Evolutionary conservation across 2,888 invertebrate species (phyloP), one percentile per base, ranked within the genome.

Genomic region (Scotopteryx bipunctaria): DNA sequence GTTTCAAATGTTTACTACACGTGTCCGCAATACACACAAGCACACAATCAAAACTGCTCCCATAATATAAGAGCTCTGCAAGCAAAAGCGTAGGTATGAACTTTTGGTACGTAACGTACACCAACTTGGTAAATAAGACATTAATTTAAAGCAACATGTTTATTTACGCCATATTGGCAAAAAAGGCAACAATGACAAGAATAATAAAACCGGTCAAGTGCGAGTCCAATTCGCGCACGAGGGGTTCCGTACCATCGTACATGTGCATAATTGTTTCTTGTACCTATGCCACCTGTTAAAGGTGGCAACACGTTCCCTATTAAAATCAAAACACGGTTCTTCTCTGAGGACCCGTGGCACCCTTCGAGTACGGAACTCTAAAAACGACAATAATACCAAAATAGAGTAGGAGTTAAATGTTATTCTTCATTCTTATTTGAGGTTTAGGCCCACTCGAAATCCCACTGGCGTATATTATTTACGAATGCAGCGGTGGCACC

Each of bases 391-490:
- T 56, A 64, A 58, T 66, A 67, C 61, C 50, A 45, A 60, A 54
- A 60, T 57, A 53, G 67, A 72, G 76, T 77, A 69, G 73, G 77
- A 71, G 76, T 76, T 63, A 67, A 67, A 66, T 59, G 65, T 59
- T 67, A 64, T 61, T 64, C 58, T 61, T 64, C 53, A 59, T 63
- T 66, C 64, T 68, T 66, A 71, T 67, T 67, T 67, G 64, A 65
- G 62, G 48, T 69, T 69, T 72, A 64, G 65, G 62, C 72, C 70
- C 74, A 75, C 71, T 74, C 69, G 40, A 60, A 71, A 59, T 61
- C 79, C 76, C 74, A 77, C 76, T 64, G 62, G 36, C 47, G 58
- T 62, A 64, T 66, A 74, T 76, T 72, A 75, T 75, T 76, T 72
- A 75, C 68, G 64, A 73, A 66, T 70, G 59, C 69, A 69, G 69